Evolutionary conservation across 2,888 invertebrate species (phyloP).

Genomic region (Branchipolynoe longqiensis): DNA sequence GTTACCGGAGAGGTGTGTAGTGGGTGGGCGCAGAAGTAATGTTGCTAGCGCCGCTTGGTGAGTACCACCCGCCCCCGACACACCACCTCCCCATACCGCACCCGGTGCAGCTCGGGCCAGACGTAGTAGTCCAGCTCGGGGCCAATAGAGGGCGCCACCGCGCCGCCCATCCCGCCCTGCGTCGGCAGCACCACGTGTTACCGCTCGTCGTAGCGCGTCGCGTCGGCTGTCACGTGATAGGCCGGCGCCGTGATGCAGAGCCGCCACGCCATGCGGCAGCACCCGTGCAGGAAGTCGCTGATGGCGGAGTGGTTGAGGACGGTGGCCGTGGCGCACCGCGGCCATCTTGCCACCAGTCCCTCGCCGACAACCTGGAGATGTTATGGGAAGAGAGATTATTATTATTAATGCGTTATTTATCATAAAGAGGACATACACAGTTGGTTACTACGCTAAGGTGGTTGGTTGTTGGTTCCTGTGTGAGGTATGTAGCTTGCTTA

Average conservation of each 20-base stretch:
- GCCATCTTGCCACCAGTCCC: slow-evolving; percentile 42
- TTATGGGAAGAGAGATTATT: too few species aligned
- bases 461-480: too few species aligned
- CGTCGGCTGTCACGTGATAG: slow-evolving; percentile 14
- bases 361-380: slow-evolving; percentile 59
- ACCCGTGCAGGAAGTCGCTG: slow-evolving; percentile 61
- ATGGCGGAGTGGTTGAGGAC: slow-evolving; percentile 55
- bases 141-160: slow-evolving; percentile 7
- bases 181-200: background rate
- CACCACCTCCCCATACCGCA: slow-evolving; percentile 56
- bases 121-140: slow-evolving; percentile 59
- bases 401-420: too few species aligned
- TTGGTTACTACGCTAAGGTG: too few species aligned
- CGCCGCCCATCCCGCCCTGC: background rate
- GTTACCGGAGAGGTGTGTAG: too few species aligned
- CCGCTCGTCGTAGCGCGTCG: slow-evolving; percentile 19
- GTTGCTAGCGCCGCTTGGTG: too few species aligned
- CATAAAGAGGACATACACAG: too few species aligned
- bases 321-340: slow-evolving; percentile 52
- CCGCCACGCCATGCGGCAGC: slow-evolving; percentile 63
- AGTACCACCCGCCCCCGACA: slow-evolving; percentile 58
- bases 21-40: too few species aligned
- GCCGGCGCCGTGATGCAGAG: slow-evolving; percentile 49
- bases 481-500: too few species aligned
- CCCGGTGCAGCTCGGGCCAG: slow-evolving; percentile 59